phyloP scores from a whole-genome alignment of 1,140 invertebrate genomes.

The Aleiodes sp. region DNA sequence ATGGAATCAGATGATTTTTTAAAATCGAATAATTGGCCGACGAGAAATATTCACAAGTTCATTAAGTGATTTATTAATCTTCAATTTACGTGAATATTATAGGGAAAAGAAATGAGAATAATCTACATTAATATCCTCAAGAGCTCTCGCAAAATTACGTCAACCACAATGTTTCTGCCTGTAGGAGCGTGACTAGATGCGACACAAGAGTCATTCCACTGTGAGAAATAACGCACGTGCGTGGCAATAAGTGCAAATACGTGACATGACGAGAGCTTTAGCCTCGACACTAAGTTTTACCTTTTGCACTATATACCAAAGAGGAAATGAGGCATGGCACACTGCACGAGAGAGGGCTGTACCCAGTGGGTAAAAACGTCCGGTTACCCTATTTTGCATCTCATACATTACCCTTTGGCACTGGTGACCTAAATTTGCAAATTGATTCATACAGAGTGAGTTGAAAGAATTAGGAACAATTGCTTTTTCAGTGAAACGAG shows the following conservation, averaged over 20 bases:
- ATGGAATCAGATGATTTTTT: no score
- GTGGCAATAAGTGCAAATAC: constrained; percentile 25
- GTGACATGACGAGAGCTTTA: constrained; percentile 29
- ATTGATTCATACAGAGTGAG: no score
- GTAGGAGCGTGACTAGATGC: constrained; percentile 33
- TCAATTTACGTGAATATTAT: no score
- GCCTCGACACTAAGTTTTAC: background rate
- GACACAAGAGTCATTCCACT: background rate
- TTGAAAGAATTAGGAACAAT: no score
- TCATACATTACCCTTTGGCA: constrained; percentile 16
- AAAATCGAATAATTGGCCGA: no score
- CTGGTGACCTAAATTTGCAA: constrained; percentile 26
- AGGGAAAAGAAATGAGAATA: no score
- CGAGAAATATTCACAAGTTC: no score
- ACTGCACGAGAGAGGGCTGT: background rate
- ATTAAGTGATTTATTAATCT: no score
- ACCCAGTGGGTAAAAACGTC: background rate
- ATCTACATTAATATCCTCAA: no score
- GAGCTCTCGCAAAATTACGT: no score
- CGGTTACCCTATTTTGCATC: background rate
- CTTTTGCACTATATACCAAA: background rate
- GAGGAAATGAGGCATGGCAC: background rate
- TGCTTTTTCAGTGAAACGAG: no score
- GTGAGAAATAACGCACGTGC: constrained; percentile 4
- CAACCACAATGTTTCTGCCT: background rate